Percentiles rank a stretch among this genome's conserved stretches.
Conservation (phyloP, 2,113 vertebrate genomes). For the Cheirogaleus medius region DNA sequence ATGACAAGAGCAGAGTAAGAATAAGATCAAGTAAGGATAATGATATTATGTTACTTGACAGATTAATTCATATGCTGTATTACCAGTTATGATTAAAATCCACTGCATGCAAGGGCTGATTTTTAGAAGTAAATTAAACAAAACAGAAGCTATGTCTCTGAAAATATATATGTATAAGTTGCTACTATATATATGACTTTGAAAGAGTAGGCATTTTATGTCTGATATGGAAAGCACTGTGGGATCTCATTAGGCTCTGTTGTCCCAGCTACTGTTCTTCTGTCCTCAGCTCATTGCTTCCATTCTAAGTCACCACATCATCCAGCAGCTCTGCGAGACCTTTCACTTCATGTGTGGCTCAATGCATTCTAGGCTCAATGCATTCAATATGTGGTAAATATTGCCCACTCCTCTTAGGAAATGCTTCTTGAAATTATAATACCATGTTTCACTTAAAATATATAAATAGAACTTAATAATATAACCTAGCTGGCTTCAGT, state of each 20-base stretch:
- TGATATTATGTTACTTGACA: background rate
- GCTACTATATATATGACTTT: background rate
- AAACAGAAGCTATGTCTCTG: background rate
- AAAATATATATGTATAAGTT: background rate
- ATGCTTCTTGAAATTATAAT: background rate
- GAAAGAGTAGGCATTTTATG: background rate
- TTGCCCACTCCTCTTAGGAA: background rate
- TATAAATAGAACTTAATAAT: background rate
- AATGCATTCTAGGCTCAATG: background rate
- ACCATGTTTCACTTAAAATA: background rate
- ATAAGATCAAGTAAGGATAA: background rate
- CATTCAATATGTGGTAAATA: background rate
- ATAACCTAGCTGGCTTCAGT: background rate
- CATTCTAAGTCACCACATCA: background rate
- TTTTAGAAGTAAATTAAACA: background rate
- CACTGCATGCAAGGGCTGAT: background rate
- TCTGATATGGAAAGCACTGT: rapidly evolving
- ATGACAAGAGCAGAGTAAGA: background rate
- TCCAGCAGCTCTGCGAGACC: background rate
- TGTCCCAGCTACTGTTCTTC: background rate
- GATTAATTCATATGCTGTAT: background rate
- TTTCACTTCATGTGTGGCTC: background rate
- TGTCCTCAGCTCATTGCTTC: background rate
- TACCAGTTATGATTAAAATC: background rate
- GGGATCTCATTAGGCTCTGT: rapidly evolving